These are phyloP conservation scores for Florisuga fusca DNA, from an alignment of 2,797 vertebrate species.

Conservation along the genomic window DNA sequence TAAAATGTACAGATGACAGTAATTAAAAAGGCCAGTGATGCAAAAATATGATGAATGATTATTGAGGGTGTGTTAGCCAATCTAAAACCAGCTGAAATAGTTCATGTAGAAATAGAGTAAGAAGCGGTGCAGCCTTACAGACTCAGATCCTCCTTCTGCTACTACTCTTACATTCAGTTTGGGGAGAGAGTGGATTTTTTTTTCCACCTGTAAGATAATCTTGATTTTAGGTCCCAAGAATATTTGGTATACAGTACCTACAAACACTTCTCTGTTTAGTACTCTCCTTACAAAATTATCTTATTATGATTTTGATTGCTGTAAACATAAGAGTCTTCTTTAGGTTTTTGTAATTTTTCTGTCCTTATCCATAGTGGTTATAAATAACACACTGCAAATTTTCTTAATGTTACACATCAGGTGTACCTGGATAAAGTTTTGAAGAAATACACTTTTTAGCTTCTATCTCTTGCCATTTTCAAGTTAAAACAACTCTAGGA, in stretches of 20 bases:
- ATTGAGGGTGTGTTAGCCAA: not conserved
- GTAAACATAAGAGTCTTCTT: not conserved
- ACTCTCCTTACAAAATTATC: not conserved
- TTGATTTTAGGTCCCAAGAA: not conserved
- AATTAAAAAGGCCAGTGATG: not conserved
- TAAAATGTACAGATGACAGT: not conserved
- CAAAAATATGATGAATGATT: not conserved
- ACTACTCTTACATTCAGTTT: not conserved
- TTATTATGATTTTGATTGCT: not conserved
- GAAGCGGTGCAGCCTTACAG: not conserved
- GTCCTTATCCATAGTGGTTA: not conserved
- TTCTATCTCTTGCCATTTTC: not conserved
- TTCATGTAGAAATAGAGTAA: not conserved
- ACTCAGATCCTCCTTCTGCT: not conserved
- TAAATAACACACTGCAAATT: fast-evolving
- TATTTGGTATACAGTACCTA: not conserved
- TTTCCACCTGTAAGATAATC: not conserved
- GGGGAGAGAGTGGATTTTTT: not conserved
- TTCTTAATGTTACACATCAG: not conserved
- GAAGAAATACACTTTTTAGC: not conserved
- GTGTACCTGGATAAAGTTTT: not conserved
- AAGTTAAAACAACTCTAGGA: not conserved
- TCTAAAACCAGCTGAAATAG: not conserved
- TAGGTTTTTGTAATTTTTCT: not conserved
- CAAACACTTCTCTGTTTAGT: not conserved